A percentile compares a stretch with the other conserved stretches of the same genome.
phyloP scores from a whole-genome alignment of 2,113 vertebrate species.

The Paramormyrops kingsleyae region DNA sequence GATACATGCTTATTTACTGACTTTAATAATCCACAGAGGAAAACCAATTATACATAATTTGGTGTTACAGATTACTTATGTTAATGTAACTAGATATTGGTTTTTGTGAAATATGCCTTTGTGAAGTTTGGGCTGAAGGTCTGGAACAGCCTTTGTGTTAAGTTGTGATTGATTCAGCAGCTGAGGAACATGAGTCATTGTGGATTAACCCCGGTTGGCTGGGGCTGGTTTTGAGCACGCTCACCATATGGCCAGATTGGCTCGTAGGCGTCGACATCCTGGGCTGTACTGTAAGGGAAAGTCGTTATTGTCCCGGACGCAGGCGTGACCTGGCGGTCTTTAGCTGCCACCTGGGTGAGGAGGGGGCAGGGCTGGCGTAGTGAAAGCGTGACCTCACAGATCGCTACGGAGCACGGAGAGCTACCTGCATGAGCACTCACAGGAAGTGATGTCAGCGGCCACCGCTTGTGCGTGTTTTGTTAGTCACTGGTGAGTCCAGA shows the following conservation, averaged over 20 bases:
- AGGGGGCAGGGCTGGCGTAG: background rate
- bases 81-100: background rate
- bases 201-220: slow-evolving; percentile 4
- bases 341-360: background rate
- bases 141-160: background rate
- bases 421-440: background rate
- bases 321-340: background rate
- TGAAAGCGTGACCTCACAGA: background rate
- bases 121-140: background rate
- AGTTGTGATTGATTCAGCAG: background rate
- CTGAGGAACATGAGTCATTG: background rate
- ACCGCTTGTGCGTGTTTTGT: background rate
- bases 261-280: slow-evolving; percentile 13
- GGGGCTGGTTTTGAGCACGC: slow-evolving; percentile 26
- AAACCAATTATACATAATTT: background rate
- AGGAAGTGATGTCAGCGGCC: background rate
- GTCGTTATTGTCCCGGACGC: slow-evolving; percentile 36
- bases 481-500: background rate
- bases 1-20: background rate
- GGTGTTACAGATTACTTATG: background rate
- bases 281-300: slow-evolving; percentile 42
- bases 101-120: background rate
- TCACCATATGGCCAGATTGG: slow-evolving; percentile 46
- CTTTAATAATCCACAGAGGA: background rate
- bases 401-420: background rate